A percentile compares a stretch with the other conserved stretches of the same genome.
Evolutionary conservation across 2,888 invertebrate genomes (phyloP).

Genomic region (Zele albiditarsus): DNA sequence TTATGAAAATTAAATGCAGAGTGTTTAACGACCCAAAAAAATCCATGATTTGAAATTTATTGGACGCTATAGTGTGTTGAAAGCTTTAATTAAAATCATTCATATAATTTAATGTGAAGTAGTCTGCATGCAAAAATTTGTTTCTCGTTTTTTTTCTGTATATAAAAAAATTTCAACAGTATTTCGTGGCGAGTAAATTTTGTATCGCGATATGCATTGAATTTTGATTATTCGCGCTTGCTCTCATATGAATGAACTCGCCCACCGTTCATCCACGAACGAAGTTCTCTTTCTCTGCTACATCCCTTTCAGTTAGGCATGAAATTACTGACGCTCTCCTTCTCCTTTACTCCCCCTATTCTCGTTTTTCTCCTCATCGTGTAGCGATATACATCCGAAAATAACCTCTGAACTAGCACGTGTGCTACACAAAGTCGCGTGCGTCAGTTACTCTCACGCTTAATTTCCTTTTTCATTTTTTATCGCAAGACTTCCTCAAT

Average conservation of each 20-base stretch:
- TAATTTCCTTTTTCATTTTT: conserved; percentile 5
- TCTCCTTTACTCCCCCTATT: not conserved
- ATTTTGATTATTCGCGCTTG: not conserved
- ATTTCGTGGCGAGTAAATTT: not conserved
- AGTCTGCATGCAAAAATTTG: too few species aligned
- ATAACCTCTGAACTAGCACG: not conserved
- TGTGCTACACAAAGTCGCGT: not conserved
- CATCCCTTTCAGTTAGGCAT: too few species aligned
- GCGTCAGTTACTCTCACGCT: not conserved
- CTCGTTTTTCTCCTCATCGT: not conserved
- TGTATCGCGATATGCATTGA: not conserved
- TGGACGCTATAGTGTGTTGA: too few species aligned
- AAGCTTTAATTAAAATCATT: too few species aligned
- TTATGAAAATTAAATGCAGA: too few species aligned
- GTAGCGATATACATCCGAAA: not conserved
- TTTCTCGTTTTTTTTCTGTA: not conserved
- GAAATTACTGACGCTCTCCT: not conserved
- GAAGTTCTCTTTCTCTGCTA: too few species aligned
- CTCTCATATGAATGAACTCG: not conserved
- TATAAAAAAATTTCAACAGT: not conserved
- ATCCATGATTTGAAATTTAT: too few species aligned
- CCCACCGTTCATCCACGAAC: too few species aligned
- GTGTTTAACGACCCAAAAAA: too few species aligned
- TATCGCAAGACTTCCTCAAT: not conserved
- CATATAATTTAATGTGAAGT: too few species aligned